Base-by-base conservation (phyloP, 2,797 vertebrate genomes). In the Esox lucius region DNA sequence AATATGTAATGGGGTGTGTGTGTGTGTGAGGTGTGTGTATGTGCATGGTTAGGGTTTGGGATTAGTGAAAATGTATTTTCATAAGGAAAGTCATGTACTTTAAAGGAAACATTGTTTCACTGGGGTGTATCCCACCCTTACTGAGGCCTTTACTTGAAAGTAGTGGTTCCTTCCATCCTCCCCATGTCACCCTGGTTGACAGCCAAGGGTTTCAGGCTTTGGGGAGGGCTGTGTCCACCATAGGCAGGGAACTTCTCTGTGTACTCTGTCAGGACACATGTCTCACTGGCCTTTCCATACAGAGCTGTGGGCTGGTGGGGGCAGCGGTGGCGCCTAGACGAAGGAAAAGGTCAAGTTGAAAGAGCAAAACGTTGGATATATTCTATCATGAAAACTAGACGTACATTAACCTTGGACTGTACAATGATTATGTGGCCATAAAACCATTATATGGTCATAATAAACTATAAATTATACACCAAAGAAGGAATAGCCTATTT, bases 251-350 rank as follows among this genome's bases (percentile, higher is more conserved):
- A 96, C 53, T 95, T 95, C 77, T 96, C 95, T 56, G 85, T 48
- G 80, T 96, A 96, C 79, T 97, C 95, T 0, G 93, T 94, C 15
- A 84, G 87, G 28, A 82, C 79, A 82, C 75, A 88, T 0, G 66
- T 79, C 42, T 85, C 5, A n/a, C 75, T 84, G 17, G 80, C 84
- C 71, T 89, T 86, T 19, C 86, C 89, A 46, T 91, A 94, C 83
- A 96, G 88, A 75, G 80, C 89, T 0, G 93, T 94, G 81, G 86
- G 79, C 80, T 76, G 86, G 15, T 82, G 92, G 33, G 87, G 87
- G 85, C 96, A 97, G 48, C 77, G 94, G 75, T 97, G 95, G 61
- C 93, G 91, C 67, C 95, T 97, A 85, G 42, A 73, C 85, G 49
- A 24, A 59, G 68, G 39, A 13, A 69, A n/a, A 24, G 11, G 11